These are phyloP conservation scores for Trissolcus basalis DNA, from an alignment of 1,140 invertebrate genomes.

Conservation along the genomic window DNA sequence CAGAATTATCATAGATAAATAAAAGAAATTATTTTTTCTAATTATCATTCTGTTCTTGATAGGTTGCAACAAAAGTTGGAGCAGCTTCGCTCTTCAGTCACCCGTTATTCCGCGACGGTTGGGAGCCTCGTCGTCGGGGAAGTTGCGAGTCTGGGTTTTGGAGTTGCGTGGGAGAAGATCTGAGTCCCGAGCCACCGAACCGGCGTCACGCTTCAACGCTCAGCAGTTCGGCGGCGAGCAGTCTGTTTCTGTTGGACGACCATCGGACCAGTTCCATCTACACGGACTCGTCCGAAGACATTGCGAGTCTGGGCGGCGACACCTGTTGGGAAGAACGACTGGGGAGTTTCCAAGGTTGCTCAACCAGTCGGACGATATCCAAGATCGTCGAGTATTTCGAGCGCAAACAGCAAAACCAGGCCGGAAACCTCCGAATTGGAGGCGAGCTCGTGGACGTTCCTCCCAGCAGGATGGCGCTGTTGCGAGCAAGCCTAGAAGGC, in stretches of 20 bases:
- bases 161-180: conserved; percentile 87
- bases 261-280: conserved; percentile 89
- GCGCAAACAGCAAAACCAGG: conserved; percentile 78
- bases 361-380: conserved; percentile 83
- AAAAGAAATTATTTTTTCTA: no score
- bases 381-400: conserved; percentile 93
- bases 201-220: conserved; percentile 75
- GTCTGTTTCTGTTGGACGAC: conserved; percentile 78
- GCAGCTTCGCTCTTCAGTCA: conserved; percentile 75
- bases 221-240: conserved; percentile 79
- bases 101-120: conserved; percentile 75
- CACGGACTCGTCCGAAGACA: conserved; percentile 90
- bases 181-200: conserved; percentile 75
- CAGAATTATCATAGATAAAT: no score
- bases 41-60: neutral
- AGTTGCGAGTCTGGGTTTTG: conserved; percentile 93
- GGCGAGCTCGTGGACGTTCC: conserved; percentile 61
- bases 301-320: conserved; percentile 85
- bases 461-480: conserved; percentile 67
- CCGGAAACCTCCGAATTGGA: conserved; percentile 62
- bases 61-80: conserved; percentile 73
- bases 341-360: conserved; percentile 72
- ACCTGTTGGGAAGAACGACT: conserved; percentile 83
- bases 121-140: conserved; percentile 81
- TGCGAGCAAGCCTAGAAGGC: conserved; percentile 69